Evolutionary conservation across 2,888 invertebrate species (phyloP), one percentile per base, ranked within the genome.

Genomic region (Iselma pallidipennis): DNA sequence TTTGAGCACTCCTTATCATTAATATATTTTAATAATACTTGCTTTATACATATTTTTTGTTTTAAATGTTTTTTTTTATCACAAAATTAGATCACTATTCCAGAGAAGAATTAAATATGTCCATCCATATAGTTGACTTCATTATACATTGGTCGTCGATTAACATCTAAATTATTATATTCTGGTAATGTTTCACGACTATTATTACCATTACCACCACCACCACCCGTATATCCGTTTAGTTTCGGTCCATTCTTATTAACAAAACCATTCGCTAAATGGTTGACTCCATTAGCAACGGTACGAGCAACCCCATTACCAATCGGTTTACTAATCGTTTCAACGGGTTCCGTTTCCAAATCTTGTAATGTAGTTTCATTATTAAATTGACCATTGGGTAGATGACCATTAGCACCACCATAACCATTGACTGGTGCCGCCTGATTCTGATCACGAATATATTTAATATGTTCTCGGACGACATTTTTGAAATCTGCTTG

Each of bases 401-500:
- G 37, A 25, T 71, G 64, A 45, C 74, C 74, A 49, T 77, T 78
- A 10, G 69, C 49, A 6, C 61, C 33, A n/a, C 42, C 60, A 54
- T 69, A 55, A 14, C 66, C 66, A 58, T 74, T 72, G 25, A 31
- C 53, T 66, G 60, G 63, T 74, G 45, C 57, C 31, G 57, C 26
- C 57, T 25, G 31, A 21, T 65, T 63, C 69, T 70, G 78, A 77
- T 74, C 85, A 83, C 2, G 9, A 2, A 88, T 82, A 68, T 86
- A 86, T 69, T 88, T 86, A 79, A 92, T 88, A 74, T 91, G 87
- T 66, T 89, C 88, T 16, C 87, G 82, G 25, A 93, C 84, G 0
- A 90, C 87, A 25, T 87, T 84, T 55, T 88, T 87, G 80, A 94
- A 94, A 76, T 93, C 92, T 25, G 87, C 85, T 74, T 92, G 91